phyloP scores from a whole-genome alignment of 2,113 vertebrate genomes.

The Cephalopholis sonnerati region DNA sequence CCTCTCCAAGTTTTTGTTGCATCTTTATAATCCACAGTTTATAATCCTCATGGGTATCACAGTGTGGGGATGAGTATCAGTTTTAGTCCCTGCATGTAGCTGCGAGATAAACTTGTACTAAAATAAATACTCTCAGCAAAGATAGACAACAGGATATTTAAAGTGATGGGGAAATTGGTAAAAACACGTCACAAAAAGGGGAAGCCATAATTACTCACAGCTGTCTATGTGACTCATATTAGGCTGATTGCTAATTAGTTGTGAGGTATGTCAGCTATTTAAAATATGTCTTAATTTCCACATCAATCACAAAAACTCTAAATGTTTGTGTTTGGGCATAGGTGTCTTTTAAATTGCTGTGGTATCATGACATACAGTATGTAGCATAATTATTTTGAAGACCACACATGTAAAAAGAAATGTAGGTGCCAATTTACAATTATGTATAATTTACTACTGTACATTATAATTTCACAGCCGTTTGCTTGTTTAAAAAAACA shows the following conservation, averaged over 20 bases:
- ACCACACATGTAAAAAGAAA: not conserved
- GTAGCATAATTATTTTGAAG: not conserved
- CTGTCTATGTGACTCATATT: not conserved
- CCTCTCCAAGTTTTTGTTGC: no score
- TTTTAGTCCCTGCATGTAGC: no score
- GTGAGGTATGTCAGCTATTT: not conserved
- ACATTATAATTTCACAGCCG: no score
- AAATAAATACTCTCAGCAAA: not conserved
- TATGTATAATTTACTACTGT: no score
- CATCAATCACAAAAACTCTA: not conserved
- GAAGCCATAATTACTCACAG: not conserved
- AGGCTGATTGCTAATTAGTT: no score
- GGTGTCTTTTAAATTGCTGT: no score
- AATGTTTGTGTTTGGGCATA: no score
- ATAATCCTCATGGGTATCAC: not conserved
- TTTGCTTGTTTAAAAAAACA: not conserved
- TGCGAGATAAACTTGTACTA: not conserved
- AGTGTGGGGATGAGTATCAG: no score
- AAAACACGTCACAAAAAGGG: no score
- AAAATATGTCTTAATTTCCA: not conserved
- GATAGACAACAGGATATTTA: not conserved
- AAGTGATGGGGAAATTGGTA: not conserved
- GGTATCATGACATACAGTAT: no score
- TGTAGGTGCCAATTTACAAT: not conserved
- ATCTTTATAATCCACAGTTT: not conserved